Base-by-base conservation (phyloP, 2,113 vertebrate species). In the Porphyrio hochstetteri region DNA sequence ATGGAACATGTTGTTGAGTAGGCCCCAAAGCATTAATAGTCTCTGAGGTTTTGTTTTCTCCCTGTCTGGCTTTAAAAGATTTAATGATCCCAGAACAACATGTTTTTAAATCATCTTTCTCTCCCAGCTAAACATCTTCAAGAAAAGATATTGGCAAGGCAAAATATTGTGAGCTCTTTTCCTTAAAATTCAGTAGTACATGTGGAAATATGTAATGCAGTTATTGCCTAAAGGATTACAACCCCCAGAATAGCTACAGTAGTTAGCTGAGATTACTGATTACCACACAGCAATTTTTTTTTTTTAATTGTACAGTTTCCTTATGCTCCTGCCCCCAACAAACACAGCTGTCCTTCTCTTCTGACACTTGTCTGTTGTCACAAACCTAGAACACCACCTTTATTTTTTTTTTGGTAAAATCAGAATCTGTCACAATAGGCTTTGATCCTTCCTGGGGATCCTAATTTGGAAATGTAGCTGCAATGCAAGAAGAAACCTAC, bases 11-110 rank as follows among this genome's bases (percentile, higher is more conserved):
- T 18, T 86, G 6, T 79, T 88, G 63, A 84, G 15, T 53, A 96
- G 76, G 18, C 11, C 69, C 29, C 69, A 71, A 86, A 94, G 35
- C 60, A 56, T 71, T 90, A 88, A n/a, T 36, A 63, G 52, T 78
- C 64, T 86, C 86, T 63, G 25, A 86, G n/a, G 82, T 81, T 95
- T 92, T 85, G 18, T 84, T 87, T 92, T 70, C 35, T 85, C 61
- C 50, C 28, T 94, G 9, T 71, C 52, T 75, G 64, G 18, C 6
- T 90, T 93, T 67, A 86, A 76, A 81, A 82, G 52, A 44, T n/a
- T 31, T 93, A 92, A 88, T 83, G 57, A 92, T 42, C 56, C 27
- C 48, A 60, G 33, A 90, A 67, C 21, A 80, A 67, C n/a, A 65
- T 24, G 7, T 65, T 90, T 88, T 79, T 23, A 90, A 70, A 85